Conservation (phyloP, 64 coral and sea anemone genomes). For the Anthopleura sola region DNA sequence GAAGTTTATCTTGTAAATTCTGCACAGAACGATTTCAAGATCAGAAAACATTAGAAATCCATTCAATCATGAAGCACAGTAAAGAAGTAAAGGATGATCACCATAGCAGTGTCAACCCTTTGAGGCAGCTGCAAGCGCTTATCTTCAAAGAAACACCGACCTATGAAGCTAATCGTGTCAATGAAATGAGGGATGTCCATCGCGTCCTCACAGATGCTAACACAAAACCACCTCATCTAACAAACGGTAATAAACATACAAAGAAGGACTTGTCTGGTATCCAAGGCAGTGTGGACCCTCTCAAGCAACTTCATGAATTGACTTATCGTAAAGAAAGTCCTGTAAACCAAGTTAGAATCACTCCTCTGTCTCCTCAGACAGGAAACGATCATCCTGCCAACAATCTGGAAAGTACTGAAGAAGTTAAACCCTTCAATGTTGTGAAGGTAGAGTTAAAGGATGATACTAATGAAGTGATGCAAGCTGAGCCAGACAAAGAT, state of each 20-base stretch:
- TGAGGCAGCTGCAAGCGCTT: conserved; percentile 19
- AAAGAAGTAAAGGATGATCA: not conserved
- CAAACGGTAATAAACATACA: not conserved
- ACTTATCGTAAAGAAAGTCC: conserved; percentile 1
- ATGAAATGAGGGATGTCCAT: not conserved
- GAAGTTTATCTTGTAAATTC: not conserved
- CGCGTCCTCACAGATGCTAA: not conserved
- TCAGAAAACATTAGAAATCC: not conserved
- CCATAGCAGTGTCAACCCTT: not conserved
- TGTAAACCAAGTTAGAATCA: not conserved
- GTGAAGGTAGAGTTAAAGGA: not conserved
- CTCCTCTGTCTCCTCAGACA: not conserved
- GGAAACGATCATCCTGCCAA: not conserved
- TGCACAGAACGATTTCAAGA: not conserved
- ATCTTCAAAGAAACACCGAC: conserved; percentile 30
- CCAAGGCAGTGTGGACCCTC: not conserved
- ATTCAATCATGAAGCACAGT: conserved; percentile 1
- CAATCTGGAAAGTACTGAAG: not conserved
- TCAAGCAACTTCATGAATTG: not conserved
- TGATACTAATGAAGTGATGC: not conserved
- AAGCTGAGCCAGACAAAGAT: not conserved
- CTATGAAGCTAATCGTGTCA: conserved; percentile 18
- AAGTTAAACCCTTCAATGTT: not conserved
- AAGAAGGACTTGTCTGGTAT: not conserved
- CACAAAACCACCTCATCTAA: not conserved